Conservation (phyloP, 2,888 invertebrate genomes). For the Nysson spinosus region DNA sequence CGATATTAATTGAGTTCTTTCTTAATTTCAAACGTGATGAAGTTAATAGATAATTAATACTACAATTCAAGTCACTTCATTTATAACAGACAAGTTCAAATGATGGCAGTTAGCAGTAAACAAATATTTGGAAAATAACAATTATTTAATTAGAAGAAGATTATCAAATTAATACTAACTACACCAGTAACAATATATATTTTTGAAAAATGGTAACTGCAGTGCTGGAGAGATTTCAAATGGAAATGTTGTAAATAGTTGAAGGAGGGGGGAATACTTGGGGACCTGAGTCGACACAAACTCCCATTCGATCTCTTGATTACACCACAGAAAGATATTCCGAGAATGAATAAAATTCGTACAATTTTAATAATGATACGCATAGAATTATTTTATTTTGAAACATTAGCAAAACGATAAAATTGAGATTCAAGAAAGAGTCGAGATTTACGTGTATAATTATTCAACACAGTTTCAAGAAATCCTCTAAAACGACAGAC, state of each 20-base stretch:
- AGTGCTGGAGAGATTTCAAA: constrained; percentile 49
- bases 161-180: constrained; percentile 15
- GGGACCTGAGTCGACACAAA: constrained; percentile 70
- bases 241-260: constrained; percentile 67
- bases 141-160: constrained; percentile 18
- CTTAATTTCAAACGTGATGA: background rate
- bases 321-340: constrained; percentile 33
- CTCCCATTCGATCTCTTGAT: constrained; percentile 43
- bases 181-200: constrained; percentile 8
- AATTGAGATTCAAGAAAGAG: no score
- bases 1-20: background rate
- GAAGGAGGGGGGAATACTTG: constrained; percentile 64
- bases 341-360: no score
- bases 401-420: no score
- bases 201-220: constrained; percentile 24
- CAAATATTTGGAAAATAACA: constrained; percentile 11
- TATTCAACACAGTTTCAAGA: no score
- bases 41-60: constrained; percentile 13
- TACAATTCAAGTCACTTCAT: constrained; percentile 20
- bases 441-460: no score
- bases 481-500: no score
- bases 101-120: constrained; percentile 39
- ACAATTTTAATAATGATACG: no score
- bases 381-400: no score
- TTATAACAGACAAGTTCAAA: constrained; percentile 19